Evolutionary conservation across 2,113 vertebrate genomes (phyloP).

Genomic region (Callipepla californica): DNA sequence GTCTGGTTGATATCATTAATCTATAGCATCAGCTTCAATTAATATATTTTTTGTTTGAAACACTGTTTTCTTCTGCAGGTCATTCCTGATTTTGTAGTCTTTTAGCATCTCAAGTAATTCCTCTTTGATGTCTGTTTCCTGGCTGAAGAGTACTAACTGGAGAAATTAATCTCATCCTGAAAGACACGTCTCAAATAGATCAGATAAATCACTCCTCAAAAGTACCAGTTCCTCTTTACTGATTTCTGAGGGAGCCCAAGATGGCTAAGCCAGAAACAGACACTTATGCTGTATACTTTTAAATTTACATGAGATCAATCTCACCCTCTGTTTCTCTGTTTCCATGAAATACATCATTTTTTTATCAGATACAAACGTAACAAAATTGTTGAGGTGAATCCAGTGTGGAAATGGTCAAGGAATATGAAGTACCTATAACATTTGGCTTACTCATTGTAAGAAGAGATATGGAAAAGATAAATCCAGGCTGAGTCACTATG

Average conservation of each 20-base stretch:
- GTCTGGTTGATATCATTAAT: background rate
- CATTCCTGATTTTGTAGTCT: background rate
- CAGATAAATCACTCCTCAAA: constrained; percentile 11
- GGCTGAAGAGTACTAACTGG: background rate
- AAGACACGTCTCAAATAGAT: background rate
- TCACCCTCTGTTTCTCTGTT: background rate
- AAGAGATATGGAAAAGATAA: constrained; percentile 1
- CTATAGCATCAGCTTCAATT: background rate
- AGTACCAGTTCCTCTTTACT: background rate
- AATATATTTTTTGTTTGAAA: background rate
- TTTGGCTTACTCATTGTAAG: background rate
- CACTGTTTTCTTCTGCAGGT: background rate
- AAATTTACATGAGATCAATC: background rate
- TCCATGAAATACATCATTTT: background rate
- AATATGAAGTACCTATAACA: background rate
- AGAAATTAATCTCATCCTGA: background rate
- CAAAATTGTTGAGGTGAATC: background rate
- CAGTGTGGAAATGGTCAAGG: background rate
- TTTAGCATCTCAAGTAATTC: background rate
- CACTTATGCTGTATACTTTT: background rate
- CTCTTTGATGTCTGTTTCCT: background rate
- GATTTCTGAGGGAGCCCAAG: background rate
- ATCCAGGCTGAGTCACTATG: background rate
- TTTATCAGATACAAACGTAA: background rate
- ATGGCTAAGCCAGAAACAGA: constrained; percentile 24